Percentiles rank a stretch among this genome's conserved stretches.
These are phyloP conservation scores for Lutjanus campechanus DNA, from an alignment of 2,797 vertebrate genomes.

Conservation along the genomic window DNA sequence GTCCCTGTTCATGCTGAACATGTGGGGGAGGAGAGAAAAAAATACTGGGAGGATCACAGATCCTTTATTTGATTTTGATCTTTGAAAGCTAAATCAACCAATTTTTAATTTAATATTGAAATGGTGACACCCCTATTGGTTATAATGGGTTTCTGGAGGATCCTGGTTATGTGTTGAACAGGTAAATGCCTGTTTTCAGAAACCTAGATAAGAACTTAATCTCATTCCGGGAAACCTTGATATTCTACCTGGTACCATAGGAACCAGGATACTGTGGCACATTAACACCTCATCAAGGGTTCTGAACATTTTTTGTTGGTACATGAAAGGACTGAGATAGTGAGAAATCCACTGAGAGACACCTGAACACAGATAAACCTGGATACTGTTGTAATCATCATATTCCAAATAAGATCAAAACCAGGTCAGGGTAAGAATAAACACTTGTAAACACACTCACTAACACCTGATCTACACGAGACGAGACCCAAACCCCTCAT, in stretches of 20 bases:
- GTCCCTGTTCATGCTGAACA: no score
- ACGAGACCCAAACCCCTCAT: background rate
- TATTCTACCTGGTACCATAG: background rate
- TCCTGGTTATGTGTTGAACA: background rate
- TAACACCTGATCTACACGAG: background rate
- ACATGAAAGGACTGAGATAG: background rate
- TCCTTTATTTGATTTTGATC: no score
- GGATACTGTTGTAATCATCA: background rate
- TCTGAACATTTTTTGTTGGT: background rate
- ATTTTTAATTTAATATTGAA: no score
- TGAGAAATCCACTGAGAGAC: background rate
- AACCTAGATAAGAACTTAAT: no score
- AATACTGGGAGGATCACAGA: no score
- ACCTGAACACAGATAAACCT: background rate
- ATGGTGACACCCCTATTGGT: no score
- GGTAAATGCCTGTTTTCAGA: no score
- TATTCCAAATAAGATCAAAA: background rate
- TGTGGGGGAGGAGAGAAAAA: no score
- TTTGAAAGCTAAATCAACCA: no score
- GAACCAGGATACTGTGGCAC: background rate
- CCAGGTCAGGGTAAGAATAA: background rate
- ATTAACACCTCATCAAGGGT: background rate
- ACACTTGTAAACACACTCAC: background rate
- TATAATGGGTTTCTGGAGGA: background rate
- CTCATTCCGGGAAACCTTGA: background rate